Percentiles rank a stretch among this genome's conserved stretches.
These are phyloP conservation scores for Eulithis prunata DNA, from an alignment of 2,888 invertebrate genomes.

Conservation along the genomic window DNA sequence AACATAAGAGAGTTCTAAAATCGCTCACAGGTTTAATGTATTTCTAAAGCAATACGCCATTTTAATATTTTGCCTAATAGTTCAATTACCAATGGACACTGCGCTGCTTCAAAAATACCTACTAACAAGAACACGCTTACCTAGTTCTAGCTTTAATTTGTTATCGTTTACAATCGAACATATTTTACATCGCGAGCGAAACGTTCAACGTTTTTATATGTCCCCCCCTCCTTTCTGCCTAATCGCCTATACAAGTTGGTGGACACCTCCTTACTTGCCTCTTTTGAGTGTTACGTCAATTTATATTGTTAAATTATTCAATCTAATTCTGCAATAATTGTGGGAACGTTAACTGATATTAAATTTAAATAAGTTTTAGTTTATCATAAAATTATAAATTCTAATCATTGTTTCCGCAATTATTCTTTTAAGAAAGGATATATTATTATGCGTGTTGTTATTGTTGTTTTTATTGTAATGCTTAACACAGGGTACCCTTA, in stretches of 20 bases:
- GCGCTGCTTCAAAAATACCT: too few species aligned
- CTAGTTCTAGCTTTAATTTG: too few species aligned
- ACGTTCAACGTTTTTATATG: too few species aligned
- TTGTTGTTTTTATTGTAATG: slow-evolving; percentile 27
- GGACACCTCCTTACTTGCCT: background rate
- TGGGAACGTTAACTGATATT: slow-evolving; percentile 17
- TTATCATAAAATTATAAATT: slow-evolving; percentile 14
- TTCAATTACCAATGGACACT: too few species aligned
- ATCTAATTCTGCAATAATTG: slow-evolving; percentile 15
- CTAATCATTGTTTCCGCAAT: background rate
- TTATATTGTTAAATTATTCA: slow-evolving; percentile 18
- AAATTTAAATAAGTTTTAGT: slow-evolving; percentile 14
- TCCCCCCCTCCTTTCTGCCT: too few species aligned
- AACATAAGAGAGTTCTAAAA: too few species aligned
- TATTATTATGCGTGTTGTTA: slow-evolving; percentile 16
- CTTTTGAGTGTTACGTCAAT: slow-evolving; percentile 12
- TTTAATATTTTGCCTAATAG: too few species aligned
- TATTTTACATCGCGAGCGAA: too few species aligned
- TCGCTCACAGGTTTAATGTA: too few species aligned
- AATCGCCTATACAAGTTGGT: background rate
- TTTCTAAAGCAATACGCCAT: too few species aligned
- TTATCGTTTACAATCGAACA: too few species aligned
- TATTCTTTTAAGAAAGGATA: background rate
- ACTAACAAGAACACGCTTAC: too few species aligned
- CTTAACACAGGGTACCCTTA: slow-evolving; percentile 36